Evolutionary conservation across 2,888 invertebrate species (phyloP).

Genomic region (Drosophila prolongata): DNA sequence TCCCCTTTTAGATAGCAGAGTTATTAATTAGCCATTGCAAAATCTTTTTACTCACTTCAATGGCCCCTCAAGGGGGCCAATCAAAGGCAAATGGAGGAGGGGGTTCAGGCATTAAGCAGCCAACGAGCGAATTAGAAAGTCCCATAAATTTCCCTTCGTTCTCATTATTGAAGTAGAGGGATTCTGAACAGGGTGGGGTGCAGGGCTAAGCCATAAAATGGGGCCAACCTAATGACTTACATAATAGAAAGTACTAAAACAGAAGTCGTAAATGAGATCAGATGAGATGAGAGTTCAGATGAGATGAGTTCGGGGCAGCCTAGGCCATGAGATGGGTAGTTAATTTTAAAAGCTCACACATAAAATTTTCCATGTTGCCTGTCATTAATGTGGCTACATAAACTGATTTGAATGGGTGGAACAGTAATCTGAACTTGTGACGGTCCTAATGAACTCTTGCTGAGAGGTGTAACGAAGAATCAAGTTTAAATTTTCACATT

Average conservation of each 20-base stretch:
- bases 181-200: slow-evolving; percentile 26
- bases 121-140: slow-evolving; percentile 57
- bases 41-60: slow-evolving; percentile 23
- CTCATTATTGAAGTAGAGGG: slow-evolving; percentile 35
- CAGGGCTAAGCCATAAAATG: slow-evolving; percentile 59
- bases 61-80: slow-evolving; percentile 17
- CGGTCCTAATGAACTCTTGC: neutral
- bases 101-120: slow-evolving; percentile 57
- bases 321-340: slow-evolving; percentile 23
- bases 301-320: slow-evolving; percentile 36
- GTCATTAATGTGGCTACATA: slow-evolving; percentile 12
- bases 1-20: neutral
- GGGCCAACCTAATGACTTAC: slow-evolving; percentile 61
- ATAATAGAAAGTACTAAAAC: slow-evolving; percentile 67
- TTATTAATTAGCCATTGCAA: slow-evolving; percentile 42
- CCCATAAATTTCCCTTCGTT: slow-evolving; percentile 53
- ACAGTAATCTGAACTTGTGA: neutral
- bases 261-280: slow-evolving; percentile 66
- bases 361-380: slow-evolving; percentile 26
- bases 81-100: neutral
- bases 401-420: slow-evolving; percentile 1
- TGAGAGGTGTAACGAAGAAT: neutral
- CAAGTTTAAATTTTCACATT: too few relatives aligned
- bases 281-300: slow-evolving; percentile 54
- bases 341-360: slow-evolving; percentile 40